Conservation (phyloP, 2,797 vertebrate species). For the Eulemur rubriventer region DNA sequence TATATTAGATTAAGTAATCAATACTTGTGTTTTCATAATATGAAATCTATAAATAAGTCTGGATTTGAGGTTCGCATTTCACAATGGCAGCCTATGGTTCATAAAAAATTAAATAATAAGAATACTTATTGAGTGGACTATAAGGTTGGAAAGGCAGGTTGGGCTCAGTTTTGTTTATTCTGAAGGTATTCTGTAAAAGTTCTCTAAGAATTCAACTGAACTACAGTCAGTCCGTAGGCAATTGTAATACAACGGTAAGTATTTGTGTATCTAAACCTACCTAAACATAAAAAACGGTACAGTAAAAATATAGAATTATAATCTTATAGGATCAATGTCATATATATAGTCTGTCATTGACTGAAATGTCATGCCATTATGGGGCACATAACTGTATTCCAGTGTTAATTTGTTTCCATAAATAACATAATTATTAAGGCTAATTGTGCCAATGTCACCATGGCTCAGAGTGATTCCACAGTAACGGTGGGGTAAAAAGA, state of each 20-base stretch:
- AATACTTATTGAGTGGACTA: background rate
- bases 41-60: background rate
- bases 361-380: background rate
- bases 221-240: background rate
- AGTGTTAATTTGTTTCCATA: background rate
- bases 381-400: background rate
- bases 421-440: background rate
- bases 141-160: background rate
- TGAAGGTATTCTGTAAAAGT: background rate
- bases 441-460: background rate
- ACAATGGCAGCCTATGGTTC: background rate
- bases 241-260: background rate
- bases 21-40: background rate
- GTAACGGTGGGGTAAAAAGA: background rate
- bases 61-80: background rate
- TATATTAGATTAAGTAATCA: background rate
- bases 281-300: background rate
- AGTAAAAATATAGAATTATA: background rate
- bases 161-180: background rate
- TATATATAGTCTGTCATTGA: background rate
- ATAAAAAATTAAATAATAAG: background rate
- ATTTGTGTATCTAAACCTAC: background rate
- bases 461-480: background rate
- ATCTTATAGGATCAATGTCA: background rate
- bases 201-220: background rate